Evolutionary conservation across 2,113 vertebrate genomes (phyloP), one percentile per base, ranked within the genome.

Genomic region (Neolamprologus hecqui): DNA sequence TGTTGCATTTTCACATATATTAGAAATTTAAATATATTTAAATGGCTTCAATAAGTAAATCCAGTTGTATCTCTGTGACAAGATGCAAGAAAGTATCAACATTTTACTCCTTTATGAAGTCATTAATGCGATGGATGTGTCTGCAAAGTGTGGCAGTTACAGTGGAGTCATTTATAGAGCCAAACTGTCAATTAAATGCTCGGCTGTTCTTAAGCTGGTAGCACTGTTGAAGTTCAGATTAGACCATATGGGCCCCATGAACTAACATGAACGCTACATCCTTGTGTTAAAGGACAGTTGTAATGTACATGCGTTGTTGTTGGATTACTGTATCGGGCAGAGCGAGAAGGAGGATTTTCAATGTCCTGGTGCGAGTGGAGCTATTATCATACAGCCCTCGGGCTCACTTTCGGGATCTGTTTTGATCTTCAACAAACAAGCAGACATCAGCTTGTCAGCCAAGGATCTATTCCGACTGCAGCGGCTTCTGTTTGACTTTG

Each of bases 351-450:
- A 57, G 89, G 45, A 82, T 86, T 54, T 47, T 88, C 79, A 92
- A 86, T 85, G 86, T 95, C 82, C 57, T 94, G 68, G 89, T 93
- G 94, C 91, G 87, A 86, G 88, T 85, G 70, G 83, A 84, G 86
- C 86, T 84, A 86, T 91, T 88, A 92, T 88, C 84, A 92, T 79
- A 79, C 86, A 89, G 90, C 84, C 93, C 92, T 81, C 85, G 7
- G 93, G 92, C 93, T 93, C 81, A 83, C 89, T 91, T 90, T 92
- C 83, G 77, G 79, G 88, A 84, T 88, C 60, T 11, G 31, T 85
- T 94, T 92, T 92, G 91, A 92, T 93, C 89, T 88, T 86, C 84
- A 31, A 37, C 85, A 93, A 94, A 94, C 82, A 89, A 86, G 88
- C 77, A 82, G 77, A 84, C 82, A 85, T 89, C 92, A 89, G 79